A percentile compares a stretch with the other conserved stretches of the same genome.
These are phyloP conservation scores for Carcina quercana DNA, from an alignment of 2,888 invertebrate species.

Conservation along the genomic window DNA sequence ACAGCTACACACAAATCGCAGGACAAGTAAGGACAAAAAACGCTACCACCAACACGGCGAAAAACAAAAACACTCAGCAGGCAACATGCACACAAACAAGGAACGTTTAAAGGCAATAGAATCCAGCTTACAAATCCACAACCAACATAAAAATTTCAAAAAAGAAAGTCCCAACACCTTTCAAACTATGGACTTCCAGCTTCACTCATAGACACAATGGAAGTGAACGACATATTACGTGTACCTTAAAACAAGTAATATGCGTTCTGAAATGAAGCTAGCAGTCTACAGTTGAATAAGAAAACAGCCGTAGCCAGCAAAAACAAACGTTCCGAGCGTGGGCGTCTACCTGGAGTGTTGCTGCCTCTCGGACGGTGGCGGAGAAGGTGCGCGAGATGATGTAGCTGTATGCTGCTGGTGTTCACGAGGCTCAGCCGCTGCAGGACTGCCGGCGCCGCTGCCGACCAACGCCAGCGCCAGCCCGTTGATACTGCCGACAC, in stretches of 20 bases:
- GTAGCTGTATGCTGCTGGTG: slow-evolving; percentile 52
- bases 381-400: slow-evolving; percentile 61
- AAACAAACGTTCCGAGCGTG: slow-evolving; percentile 61
- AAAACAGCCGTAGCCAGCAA: slow-evolving; percentile 50
- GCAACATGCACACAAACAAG: slow-evolving; percentile 65
- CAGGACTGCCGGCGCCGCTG: slow-evolving; percentile 60
- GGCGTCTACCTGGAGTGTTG: slow-evolving; percentile 70
- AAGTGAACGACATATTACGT: not conserved
- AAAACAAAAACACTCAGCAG: slow-evolving; percentile 48
- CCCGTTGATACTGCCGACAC: slow-evolving; percentile 74
- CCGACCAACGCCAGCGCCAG: slow-evolving; percentile 73
- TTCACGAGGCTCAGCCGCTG: slow-evolving; percentile 37
- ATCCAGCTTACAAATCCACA: too few species aligned
- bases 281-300: slow-evolving; percentile 29
- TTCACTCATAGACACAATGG: slow-evolving; percentile 23
- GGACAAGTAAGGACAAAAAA: slow-evolving; percentile 20
- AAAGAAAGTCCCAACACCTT: slow-evolving; percentile 47
- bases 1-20: slow-evolving; percentile 14
- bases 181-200: slow-evolving; percentile 37
- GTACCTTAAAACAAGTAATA: not conserved
- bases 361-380: slow-evolving; percentile 62
- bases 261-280: slow-evolving; percentile 22
- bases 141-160: slow-evolving; percentile 18
- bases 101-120: slow-evolving; percentile 42
- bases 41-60: slow-evolving; percentile 31